phyloP scores from a whole-genome alignment of 1,140 invertebrate genomes.

The Chironomus tepperi region DNA sequence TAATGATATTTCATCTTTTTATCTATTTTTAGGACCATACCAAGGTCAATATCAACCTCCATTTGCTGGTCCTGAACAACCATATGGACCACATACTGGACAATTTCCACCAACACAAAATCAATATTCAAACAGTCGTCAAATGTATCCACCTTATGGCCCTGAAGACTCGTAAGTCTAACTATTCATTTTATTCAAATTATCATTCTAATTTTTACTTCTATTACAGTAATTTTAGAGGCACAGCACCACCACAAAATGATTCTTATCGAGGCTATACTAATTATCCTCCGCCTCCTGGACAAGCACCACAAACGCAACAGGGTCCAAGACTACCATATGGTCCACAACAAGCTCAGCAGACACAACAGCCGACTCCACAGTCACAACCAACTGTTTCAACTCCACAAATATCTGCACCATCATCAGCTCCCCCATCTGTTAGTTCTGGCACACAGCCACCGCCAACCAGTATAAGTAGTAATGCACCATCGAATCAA shows the following conservation, averaged over 20 bases:
- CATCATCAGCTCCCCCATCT: constrained; percentile 3
- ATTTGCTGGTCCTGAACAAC: constrained; percentile 38
- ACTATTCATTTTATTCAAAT: not conserved
- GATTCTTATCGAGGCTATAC: constrained; percentile 32
- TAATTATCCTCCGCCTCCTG: not conserved
- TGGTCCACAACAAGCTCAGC: constrained; percentile 28
- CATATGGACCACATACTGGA: constrained; percentile 39
- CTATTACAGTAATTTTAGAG: constrained; percentile 14
- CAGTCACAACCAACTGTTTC: constrained; percentile 27
- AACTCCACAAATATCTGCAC: constrained; percentile 24
- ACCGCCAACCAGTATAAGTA: constrained; percentile 11
- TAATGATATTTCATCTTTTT: not conserved
- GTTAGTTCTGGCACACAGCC: not conserved
- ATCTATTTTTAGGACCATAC: constrained; percentile 37
- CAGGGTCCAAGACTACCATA: constrained; percentile 30
- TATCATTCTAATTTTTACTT: not conserved
- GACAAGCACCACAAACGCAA: constrained; percentile 26
- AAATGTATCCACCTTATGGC: constrained; percentile 64
- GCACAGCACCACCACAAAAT: constrained; percentile 25
- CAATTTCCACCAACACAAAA: constrained; percentile 50
- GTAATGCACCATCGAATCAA: not conserved
- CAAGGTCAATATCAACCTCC: constrained; percentile 42
- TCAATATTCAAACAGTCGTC: constrained; percentile 60
- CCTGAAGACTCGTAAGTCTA: constrained; percentile 44
- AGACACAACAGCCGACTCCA: constrained; percentile 25